Evolutionary conservation across 2,888 invertebrate genomes (phyloP).

Genomic region (Anarsia innoxiella): DNA sequence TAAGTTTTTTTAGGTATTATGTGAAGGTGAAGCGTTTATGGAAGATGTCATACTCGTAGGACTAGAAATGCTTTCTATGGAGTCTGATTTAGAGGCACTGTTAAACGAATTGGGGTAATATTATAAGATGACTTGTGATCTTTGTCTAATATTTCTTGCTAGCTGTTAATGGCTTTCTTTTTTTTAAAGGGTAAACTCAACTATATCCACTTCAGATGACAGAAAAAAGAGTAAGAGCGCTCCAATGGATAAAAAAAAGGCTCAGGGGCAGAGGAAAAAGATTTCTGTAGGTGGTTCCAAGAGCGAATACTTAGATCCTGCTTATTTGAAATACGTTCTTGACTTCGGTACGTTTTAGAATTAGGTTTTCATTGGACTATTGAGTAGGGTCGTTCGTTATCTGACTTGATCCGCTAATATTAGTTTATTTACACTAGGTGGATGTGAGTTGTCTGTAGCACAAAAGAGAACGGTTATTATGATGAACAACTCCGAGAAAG

Average conservation of each 20-base stretch:
- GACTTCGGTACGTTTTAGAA: no score
- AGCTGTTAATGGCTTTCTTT: no score
- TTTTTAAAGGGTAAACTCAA: no score
- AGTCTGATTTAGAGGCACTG: conserved; percentile 44
- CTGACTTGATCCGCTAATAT: no score
- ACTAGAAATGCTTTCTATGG: conserved; percentile 63
- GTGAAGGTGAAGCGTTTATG: conserved; percentile 64
- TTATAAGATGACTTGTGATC: no score
- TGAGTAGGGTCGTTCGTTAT: no score
- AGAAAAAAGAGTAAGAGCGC: conserved; percentile 44
- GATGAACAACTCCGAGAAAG: conserved; percentile 65
- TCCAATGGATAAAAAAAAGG: conserved; percentile 34
- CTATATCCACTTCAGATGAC: conserved; percentile 41
- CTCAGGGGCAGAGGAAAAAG: conserved; percentile 30
- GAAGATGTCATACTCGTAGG: conserved; percentile 61
- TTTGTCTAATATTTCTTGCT: no score
- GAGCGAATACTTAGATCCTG: no score
- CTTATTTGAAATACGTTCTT: conserved; percentile 56
- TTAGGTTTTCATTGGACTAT: no score
- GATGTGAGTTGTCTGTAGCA: conserved; percentile 49
- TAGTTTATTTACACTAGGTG: no score
- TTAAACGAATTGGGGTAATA: conserved; percentile 26
- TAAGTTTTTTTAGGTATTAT: conserved; percentile 56
- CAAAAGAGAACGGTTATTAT: conserved; percentile 53
- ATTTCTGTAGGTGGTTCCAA: no score